Conservation (phyloP, 1,140 invertebrate species). For the Drosophila melanogaster region Release_6_plus_ISO1_MT NC_004354.4:4427001-4427500, state of each 20-base stretch:
- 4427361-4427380: neutral
- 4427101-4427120: conserved; percentile 56
- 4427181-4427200: conserved; percentile 15
- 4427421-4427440: conserved; percentile 5
- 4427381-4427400: conserved; percentile 1
- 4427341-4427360: conserved; percentile 1
- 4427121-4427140: conserved; percentile 76
- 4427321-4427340: conserved; percentile 15
- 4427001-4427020: conserved; percentile 44
- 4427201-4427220: conserved; percentile 7
- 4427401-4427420: neutral
- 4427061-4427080: conserved; percentile 4
- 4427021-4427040: conserved; percentile 55
- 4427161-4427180: conserved; percentile 70
- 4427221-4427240: conserved; percentile 9
- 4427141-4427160: conserved; percentile 84
- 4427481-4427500: conserved; percentile 10
- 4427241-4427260: conserved; percentile 9
- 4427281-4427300: neutral
- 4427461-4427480: conserved; percentile 15
- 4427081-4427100: conserved; percentile 32
- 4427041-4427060: conserved; percentile 25
- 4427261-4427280: conserved; percentile 5
- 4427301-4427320: neutral
- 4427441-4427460: conserved; percentile 22